A percentile compares a stretch with the other conserved stretches of the same genome.
These are phyloP conservation scores for Leguminivora glycinivorella DNA, from an alignment of 1,140 invertebrate genomes.

Conservation along the genomic window DNA sequence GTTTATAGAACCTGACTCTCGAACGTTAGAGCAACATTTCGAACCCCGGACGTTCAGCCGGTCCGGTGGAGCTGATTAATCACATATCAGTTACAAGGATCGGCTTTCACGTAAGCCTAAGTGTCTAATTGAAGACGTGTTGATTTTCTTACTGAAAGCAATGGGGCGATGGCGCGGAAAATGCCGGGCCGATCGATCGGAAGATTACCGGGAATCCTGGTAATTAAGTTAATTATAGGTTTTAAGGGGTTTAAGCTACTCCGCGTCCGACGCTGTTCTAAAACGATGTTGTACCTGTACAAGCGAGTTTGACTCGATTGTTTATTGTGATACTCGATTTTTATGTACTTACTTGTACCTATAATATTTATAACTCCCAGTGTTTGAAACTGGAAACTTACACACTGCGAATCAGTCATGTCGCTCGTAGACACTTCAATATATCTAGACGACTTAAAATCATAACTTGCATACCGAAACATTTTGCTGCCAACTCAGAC, in stretches of 20 bases:
- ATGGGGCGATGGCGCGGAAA: slow-evolving; percentile 21
- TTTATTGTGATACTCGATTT: too few species aligned
- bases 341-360: too few species aligned
- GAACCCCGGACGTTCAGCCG: slow-evolving; percentile 29
- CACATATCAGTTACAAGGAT: slow-evolving; percentile 55
- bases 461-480: too few species aligned
- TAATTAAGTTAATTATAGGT: slow-evolving; percentile 2
- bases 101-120: slow-evolving; percentile 33
- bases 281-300: too few species aligned
- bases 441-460: too few species aligned
- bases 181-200: slow-evolving; percentile 12
- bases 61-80: slow-evolving; percentile 48
- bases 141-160: slow-evolving; percentile 32
- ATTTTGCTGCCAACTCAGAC: too few species aligned
- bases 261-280: background rate
- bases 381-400: too few species aligned
- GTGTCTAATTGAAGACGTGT: slow-evolving; percentile 30
- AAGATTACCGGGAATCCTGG: background rate
- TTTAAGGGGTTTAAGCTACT: background rate
- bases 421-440: too few species aligned
- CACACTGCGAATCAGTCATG: too few species aligned
- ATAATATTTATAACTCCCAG: too few species aligned
- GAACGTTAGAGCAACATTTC: background rate
- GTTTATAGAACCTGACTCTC: background rate
- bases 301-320: too few species aligned